phyloP scores from a whole-genome alignment of 2,888 invertebrate genomes.

The Sphaerophoria taeniata region DNA sequence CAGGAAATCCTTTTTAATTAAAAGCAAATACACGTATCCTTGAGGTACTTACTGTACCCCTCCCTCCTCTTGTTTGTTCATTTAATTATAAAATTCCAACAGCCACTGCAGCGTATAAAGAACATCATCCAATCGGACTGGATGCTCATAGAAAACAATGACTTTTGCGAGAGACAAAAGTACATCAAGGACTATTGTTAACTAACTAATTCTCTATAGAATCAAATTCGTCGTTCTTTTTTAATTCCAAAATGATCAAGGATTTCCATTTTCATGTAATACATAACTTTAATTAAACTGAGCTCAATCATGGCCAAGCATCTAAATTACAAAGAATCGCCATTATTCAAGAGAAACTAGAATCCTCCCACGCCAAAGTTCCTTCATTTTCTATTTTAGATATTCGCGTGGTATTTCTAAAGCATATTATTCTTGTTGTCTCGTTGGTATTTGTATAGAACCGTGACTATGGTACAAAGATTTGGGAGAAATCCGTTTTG shows the following conservation, averaged over 20 bases:
- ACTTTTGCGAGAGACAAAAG: not conserved
- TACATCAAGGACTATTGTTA: not conserved
- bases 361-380: not conserved
- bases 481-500: constrained; percentile 4
- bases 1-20: constrained; percentile 67
- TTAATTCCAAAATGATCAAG: constrained; percentile 13
- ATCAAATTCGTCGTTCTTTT: not conserved
- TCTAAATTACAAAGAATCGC: constrained; percentile 34
- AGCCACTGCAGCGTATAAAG: not conserved
- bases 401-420: constrained; percentile 27
- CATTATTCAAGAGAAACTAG: constrained; percentile 11
- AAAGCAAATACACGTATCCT: constrained; percentile 68
- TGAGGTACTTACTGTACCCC: constrained; percentile 43
- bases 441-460: constrained; percentile 29
- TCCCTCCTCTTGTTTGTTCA: constrained; percentile 1
- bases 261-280: constrained; percentile 5
- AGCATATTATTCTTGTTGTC: constrained; percentile 11
- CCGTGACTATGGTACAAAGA: constrained; percentile 35
- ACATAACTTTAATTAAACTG: constrained; percentile 65
- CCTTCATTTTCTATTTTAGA: not conserved
- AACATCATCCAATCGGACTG: not conserved
- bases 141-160: constrained; percentile 46
- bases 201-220: not conserved
- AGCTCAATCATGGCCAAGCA: constrained; percentile 26
- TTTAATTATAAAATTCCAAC: constrained; percentile 68